Evolutionary conservation across 2,113 vertebrate genomes (phyloP).

Genomic region (Neodontobutis hainanensis): DNA sequence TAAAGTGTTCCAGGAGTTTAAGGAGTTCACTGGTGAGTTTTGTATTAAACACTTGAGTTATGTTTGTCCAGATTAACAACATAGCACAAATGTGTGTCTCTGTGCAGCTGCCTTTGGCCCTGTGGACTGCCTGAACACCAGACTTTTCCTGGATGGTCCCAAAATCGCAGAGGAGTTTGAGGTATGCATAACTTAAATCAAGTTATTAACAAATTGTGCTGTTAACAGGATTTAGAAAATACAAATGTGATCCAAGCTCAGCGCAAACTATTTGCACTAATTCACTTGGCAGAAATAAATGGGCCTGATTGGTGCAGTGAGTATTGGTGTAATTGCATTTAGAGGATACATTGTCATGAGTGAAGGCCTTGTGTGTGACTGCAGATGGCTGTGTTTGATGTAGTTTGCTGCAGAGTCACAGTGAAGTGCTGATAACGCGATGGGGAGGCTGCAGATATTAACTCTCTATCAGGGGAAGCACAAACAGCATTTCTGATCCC

Average conservation of each 20-base stretch:
- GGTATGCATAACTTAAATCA: slow-evolving; percentile 65
- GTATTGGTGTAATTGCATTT: slow-evolving; percentile 10
- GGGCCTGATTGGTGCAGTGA: slow-evolving; percentile 12
- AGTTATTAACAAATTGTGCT: neutral
- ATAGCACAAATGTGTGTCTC: neutral
- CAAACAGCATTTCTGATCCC: slow-evolving; percentile 40
- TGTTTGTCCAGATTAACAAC: neutral
- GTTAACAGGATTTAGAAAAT: neutral
- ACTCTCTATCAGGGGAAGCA: slow-evolving; percentile 35
- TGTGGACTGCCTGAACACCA: slow-evolving; percentile 88
- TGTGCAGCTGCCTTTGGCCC: slow-evolving; percentile 80
- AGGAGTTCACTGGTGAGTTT: slow-evolving; percentile 81
- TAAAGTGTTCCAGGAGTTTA: slow-evolving; percentile 89
- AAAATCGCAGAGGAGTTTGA: slow-evolving; percentile 93
- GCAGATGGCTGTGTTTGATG: slow-evolving; percentile 30
- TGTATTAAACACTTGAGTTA: neutral
- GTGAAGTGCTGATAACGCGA: slow-evolving; percentile 42
- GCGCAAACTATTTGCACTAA: slow-evolving; percentile 2
- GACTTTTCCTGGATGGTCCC: slow-evolving; percentile 92
- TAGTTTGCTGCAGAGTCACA: slow-evolving; percentile 31
- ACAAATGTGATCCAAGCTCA: neutral
- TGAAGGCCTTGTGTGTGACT: slow-evolving; percentile 16
- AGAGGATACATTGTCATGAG: slow-evolving; percentile 12
- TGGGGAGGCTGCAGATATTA: slow-evolving; percentile 42
- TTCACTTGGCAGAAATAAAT: neutral